Evolutionary conservation across 2,797 vertebrate species (phyloP).

Genomic region (Australoheros facetus): DNA sequence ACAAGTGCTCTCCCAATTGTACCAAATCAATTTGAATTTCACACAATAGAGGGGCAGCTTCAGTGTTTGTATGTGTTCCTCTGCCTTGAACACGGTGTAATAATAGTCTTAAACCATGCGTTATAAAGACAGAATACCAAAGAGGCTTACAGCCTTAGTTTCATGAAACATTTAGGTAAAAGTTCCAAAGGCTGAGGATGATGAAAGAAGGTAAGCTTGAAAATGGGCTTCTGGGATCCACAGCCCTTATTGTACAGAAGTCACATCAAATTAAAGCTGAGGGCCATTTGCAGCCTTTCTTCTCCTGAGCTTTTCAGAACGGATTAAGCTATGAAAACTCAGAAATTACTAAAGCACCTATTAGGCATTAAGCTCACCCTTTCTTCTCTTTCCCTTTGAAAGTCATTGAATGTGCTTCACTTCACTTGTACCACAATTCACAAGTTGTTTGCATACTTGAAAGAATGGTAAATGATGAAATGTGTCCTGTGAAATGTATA

Average conservation of each 20-base stretch:
- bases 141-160: slow-evolving; percentile 85
- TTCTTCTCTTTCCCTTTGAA: slow-evolving; percentile 79
- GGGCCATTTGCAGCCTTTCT: slow-evolving; percentile 98
- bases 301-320: slow-evolving; percentile 97
- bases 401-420: slow-evolving; percentile 69
- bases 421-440: slow-evolving; percentile 53
- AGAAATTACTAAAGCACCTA: slow-evolving; percentile 98
- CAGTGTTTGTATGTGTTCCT: slow-evolving; percentile 77
- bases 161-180: slow-evolving; percentile 88
- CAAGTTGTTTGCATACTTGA: slow-evolving; percentile 60
- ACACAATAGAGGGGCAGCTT: slow-evolving; percentile 70
- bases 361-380: slow-evolving; percentile 84
- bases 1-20: slow-evolving; percentile 70
- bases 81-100: slow-evolving; percentile 74
- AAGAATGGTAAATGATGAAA: slow-evolving; percentile 51
- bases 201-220: slow-evolving; percentile 87
- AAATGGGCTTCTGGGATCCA: slow-evolving; percentile 91
- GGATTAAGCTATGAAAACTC: slow-evolving; percentile 99
- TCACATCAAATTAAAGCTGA: slow-evolving; percentile 99
- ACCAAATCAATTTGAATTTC: slow-evolving; percentile 74
- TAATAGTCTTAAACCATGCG: slow-evolving; percentile 79
- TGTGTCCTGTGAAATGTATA: slow-evolving; percentile 33
- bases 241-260: slow-evolving; percentile 97
- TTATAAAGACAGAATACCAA: slow-evolving; percentile 82
- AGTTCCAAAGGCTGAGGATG: slow-evolving; percentile 84